Base-by-base conservation (phyloP, 1,140 invertebrate species). In the Drosophila nannoptera region DNA sequence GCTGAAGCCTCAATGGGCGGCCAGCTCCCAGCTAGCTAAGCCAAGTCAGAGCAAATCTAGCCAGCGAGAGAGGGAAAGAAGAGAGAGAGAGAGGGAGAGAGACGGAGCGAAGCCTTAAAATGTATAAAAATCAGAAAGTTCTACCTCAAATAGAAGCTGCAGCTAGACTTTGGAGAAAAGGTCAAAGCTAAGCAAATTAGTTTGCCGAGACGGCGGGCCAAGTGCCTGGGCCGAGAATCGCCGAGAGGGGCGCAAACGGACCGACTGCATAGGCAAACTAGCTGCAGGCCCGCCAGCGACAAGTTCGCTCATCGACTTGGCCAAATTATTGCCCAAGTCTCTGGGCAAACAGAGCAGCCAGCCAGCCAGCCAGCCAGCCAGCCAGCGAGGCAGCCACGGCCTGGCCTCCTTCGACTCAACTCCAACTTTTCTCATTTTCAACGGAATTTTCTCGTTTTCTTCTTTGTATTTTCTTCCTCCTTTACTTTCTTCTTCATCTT, bases 361-460 rank as follows among this genome's bases (percentile, higher is more conserved):
- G n/a, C n/a, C n/a, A n/a, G n/a, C n/a, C n/a, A n/a, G n/a, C n/a
- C n/a, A n/a, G n/a, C n/a, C n/a, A n/a, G n/a, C n/a, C n/a, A n/a
- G n/a, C n/a, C n/a, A n/a, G n/a, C n/a, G n/a, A n/a, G n/a, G n/a
- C n/a, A n/a, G n/a, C n/a, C n/a, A n/a, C n/a, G n/a, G n/a, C 56
- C 32, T 48, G 54, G 62, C 42, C 43, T 45, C 12, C 35, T 38
- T 22, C 22, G 22, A 22, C 22, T 22, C 40, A 43, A 43, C 63
- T 54, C 55, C 53, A 70, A 70, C 68, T 73, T 73, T 68, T 73
- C 64, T 68, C 64, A 73, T 70, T 70, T 70, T 52, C 62, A 58
- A 70, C 48, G 63, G 22, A 8, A 75, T 68, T 78, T 77, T 74
- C 62, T 62, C 58, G 45, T 53, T 46, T 58, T 7, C 40, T n/a